phyloP scores from a whole-genome alignment of 2,113 vertebrate genomes.

The Clupea harengus region DNA sequence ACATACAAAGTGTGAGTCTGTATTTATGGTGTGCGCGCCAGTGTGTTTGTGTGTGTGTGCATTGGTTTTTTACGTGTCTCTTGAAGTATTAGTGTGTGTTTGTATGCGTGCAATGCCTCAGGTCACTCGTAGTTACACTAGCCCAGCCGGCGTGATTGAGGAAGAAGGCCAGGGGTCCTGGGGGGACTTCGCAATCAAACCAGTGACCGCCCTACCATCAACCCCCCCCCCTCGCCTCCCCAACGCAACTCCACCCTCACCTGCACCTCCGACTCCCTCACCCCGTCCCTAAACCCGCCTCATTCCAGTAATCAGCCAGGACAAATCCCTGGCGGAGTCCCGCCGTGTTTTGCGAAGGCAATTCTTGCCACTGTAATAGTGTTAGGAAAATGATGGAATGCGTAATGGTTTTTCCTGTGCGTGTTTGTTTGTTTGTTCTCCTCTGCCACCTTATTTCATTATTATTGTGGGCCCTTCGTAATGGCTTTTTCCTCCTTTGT shows the following conservation, averaged over 20 bases:
- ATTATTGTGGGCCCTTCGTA: background rate
- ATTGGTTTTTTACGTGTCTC: background rate
- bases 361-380: background rate
- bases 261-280: background rate
- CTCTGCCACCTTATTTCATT: slow-evolving; percentile 1
- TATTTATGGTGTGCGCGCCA: background rate
- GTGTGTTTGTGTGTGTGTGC: background rate
- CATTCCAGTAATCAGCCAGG: background rate
- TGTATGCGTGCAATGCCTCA: background rate
- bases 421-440: slow-evolving; percentile 6
- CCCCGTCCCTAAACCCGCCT: background rate
- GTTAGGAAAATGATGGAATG: slow-evolving; percentile 54
- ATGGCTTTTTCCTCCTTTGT: slow-evolving; percentile 9
- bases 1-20: background rate
- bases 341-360: background rate
- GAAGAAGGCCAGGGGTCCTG: background rate
- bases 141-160: background rate
- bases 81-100: background rate
- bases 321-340: background rate
- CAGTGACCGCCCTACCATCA: background rate
- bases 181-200: slow-evolving; percentile 2
- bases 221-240: background rate
- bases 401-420: slow-evolving; percentile 49
- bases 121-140: background rate
- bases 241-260: background rate